A percentile compares a stretch with the other conserved stretches of the same genome.
Conservation (phyloP, 2,113 vertebrate genomes). For the Chaenogobius annularis region DNA sequence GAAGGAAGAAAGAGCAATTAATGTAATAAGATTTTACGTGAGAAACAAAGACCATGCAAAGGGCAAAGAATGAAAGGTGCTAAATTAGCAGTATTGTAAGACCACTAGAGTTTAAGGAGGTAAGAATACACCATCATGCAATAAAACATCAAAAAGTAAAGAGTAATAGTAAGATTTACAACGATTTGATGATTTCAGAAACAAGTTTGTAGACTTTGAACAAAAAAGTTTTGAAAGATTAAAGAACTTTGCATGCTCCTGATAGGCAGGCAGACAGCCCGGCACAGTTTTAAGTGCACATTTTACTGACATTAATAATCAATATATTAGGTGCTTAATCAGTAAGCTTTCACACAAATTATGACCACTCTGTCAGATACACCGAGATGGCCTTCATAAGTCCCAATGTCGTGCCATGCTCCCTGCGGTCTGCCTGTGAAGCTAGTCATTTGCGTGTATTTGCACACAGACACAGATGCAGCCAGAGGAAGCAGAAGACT, state of each 20-base stretch:
- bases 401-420: slow-evolving; percentile 26
- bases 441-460: slow-evolving; percentile 47
- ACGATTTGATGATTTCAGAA: slow-evolving; percentile 34
- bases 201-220: slow-evolving; percentile 20
- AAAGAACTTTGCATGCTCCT: slow-evolving; percentile 39
- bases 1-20: neutral
- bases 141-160: slow-evolving; percentile 20
- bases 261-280: slow-evolving; percentile 51
- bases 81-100: neutral
- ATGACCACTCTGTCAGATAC: neutral
- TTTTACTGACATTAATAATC: neutral
- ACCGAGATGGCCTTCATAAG: neutral
- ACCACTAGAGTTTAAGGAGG: neutral
- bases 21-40: neutral
- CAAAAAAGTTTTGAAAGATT: slow-evolving; percentile 42
- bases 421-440: slow-evolving; percentile 65
- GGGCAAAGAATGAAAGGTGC: neutral
- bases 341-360: neutral
- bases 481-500: slow-evolving; percentile 73
- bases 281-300: slow-evolving; percentile 29
- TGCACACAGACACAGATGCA: slow-evolving; percentile 61
- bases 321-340: neutral
- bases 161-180: slow-evolving; percentile 11
- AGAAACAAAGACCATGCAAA: neutral
- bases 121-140: slow-evolving; percentile 18